phyloP scores from a whole-genome alignment of 2,888 invertebrate species.

The Cephus pygmeus region DNA sequence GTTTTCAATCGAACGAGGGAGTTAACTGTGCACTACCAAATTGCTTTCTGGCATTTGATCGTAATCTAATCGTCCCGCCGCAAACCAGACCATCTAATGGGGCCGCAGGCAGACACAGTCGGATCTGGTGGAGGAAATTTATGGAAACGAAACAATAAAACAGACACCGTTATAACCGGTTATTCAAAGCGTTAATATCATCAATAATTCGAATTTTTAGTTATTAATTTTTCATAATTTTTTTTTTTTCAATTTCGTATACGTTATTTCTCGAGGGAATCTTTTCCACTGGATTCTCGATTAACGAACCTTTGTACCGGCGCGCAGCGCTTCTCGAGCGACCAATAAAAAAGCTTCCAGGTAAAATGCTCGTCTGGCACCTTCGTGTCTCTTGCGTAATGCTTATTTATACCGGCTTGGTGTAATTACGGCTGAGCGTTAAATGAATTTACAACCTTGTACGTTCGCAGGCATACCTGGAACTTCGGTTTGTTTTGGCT shows the following conservation, averaged over 20 bases:
- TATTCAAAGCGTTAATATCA: neutral
- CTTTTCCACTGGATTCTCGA: neutral
- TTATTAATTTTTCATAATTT: neutral
- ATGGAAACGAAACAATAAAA: slow-evolving; percentile 27
- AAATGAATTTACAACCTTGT: slow-evolving; percentile 5
- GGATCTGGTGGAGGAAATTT: slow-evolving; percentile 39
- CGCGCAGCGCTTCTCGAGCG: neutral
- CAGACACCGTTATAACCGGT: neutral
- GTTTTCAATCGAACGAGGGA: neutral
- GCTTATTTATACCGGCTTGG: neutral
- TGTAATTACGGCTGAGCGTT: slow-evolving; percentile 1
- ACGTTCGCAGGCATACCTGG: neutral
- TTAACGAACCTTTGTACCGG: neutral
- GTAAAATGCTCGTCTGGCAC: neutral
- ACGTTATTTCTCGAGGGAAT: neutral
- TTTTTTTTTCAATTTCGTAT: neutral
- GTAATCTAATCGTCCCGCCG: slow-evolving; percentile 48
- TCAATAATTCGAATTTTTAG: neutral
- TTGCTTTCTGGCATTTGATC: slow-evolving; percentile 22
- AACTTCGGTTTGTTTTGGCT: neutral
- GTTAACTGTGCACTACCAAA: neutral
- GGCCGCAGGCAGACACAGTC: slow-evolving; percentile 40
- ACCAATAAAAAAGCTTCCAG: neutral
- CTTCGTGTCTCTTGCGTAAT: neutral
- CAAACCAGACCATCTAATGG: slow-evolving; percentile 41